Base-by-base conservation (phyloP, 2,888 invertebrate genomes). In the Dolichopus griseipennis region DNA sequence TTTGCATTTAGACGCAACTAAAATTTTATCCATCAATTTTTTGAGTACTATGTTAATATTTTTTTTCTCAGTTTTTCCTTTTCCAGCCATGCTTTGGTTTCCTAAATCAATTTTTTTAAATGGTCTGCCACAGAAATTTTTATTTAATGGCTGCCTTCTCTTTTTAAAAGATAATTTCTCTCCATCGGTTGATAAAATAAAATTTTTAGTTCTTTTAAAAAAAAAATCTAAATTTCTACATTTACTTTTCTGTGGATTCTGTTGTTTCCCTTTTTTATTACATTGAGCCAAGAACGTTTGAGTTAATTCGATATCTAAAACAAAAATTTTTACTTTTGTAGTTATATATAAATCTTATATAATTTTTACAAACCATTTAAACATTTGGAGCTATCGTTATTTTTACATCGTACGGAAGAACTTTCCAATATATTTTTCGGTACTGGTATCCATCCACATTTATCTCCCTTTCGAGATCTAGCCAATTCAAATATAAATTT, bases 201-300 rank as follows among this genome's bases (percentile, higher is more conserved):
- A 52, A 18, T 52, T 52, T 18, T 52, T n/a, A 18, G 52, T 52
- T 52, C 52, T 52, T 52, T 52, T 52, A 52, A 52, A 52, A n/a
- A 52, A 52, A 12, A 52, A 18, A 3, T 12, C 18, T 4, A 7
- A 52, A 52, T 18, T 52, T 15, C 2, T 18, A 18, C 15, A n/a
- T 9, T 52, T 52, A n/a, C 6, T 18, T 52, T 52, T 52, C 15
- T 52, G 52, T 18, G 52, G 52, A 52, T 52, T 52, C 6, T 3
- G 12, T 27, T 63, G 27, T 18, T 63, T 63, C 15, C 63, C 3
- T 63, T 63, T 27, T 63, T 15, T 1, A 27, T 4, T 27, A 5
- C 93, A 75, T 93, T 87, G 83, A 92, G 91, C 91, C 93, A 93
- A 71, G 93, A 93, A 93, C 74, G 93, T 93, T 81, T 93, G 92